Conservation (phyloP, 2,797 vertebrate genomes). For the Oreochromis mossambicus region DNA sequence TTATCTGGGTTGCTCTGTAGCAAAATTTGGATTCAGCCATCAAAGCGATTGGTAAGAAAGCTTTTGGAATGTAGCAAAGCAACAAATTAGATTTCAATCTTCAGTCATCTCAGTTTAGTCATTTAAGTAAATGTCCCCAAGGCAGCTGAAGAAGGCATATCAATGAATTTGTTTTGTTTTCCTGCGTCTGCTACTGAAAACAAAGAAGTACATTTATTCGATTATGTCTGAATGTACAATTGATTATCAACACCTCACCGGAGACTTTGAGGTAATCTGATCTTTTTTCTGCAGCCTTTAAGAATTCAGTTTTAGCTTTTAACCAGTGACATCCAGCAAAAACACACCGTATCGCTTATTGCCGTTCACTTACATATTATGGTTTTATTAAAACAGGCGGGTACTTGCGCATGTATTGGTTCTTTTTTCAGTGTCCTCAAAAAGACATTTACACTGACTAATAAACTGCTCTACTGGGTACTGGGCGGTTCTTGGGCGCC, state of each 20-base stretch:
- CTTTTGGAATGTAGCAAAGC: slow-evolving; percentile 21
- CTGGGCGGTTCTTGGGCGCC: background rate
- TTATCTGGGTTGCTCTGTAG: slow-evolving; percentile 3
- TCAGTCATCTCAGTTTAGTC: background rate
- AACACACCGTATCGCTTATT: background rate
- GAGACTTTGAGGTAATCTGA: background rate
- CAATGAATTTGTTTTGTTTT: background rate
- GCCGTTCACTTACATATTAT: background rate
- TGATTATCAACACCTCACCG: background rate
- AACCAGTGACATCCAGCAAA: background rate
- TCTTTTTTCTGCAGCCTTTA: background rate
- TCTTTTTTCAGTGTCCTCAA: background rate
- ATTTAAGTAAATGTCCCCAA: background rate
- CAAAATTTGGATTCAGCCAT: slow-evolving; percentile 38
- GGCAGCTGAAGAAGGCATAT: background rate
- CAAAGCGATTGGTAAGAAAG: slow-evolving; percentile 12
- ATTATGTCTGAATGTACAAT: background rate
- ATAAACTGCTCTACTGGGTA: background rate
- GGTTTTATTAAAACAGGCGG: background rate
- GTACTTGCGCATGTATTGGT: background rate
- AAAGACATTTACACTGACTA: background rate
- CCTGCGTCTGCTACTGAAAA: background rate
- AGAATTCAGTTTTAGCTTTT: background rate
- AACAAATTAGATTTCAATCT: slow-evolving; percentile 22
- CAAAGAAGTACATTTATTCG: background rate